Percentiles rank a stretch among this genome's conserved stretches.
phyloP scores from a whole-genome alignment of 2,797 vertebrate species.

The Chaenodraco wilsoni region DNA sequence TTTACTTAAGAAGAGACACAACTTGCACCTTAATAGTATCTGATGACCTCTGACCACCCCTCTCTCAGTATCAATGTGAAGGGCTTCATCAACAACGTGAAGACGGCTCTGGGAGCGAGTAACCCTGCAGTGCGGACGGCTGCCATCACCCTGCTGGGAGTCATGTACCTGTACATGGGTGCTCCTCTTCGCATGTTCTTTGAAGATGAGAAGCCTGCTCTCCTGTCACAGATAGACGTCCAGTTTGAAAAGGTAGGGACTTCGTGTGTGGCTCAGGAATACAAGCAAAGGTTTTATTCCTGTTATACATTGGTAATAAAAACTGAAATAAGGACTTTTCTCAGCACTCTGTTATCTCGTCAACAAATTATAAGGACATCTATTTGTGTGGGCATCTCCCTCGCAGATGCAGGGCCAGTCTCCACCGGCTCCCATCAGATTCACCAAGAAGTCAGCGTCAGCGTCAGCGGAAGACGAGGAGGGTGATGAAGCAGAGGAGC shows the following conservation, averaged over 20 bases:
- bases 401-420: slow-evolving; percentile 93
- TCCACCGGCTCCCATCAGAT: slow-evolving; percentile 87
- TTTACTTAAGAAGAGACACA: no score
- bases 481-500: slow-evolving; percentile 75
- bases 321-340: neutral
- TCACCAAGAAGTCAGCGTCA: slow-evolving; percentile 72
- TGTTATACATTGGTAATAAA: neutral
- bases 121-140: slow-evolving; percentile 95
- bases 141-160: slow-evolving; percentile 93
- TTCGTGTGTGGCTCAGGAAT: neutral
- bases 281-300: neutral
- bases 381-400: neutral
- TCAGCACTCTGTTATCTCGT: neutral
- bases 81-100: slow-evolving; percentile 97
- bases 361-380: no score
- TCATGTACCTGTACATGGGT: slow-evolving; percentile 97
- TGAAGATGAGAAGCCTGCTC: slow-evolving; percentile 97
- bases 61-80: slow-evolving; percentile 92
- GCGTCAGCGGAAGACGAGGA: slow-evolving; percentile 72
- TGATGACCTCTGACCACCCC: slow-evolving; percentile 12
- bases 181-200: slow-evolving; percentile 96
- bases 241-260: slow-evolving; percentile 94
- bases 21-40: no score
- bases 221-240: slow-evolving; percentile 94
- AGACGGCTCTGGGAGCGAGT: slow-evolving; percentile 95